These are phyloP conservation scores for Oreochromis aureus DNA, from an alignment of 2,113 vertebrate species.

Conservation along the genomic window DNA sequence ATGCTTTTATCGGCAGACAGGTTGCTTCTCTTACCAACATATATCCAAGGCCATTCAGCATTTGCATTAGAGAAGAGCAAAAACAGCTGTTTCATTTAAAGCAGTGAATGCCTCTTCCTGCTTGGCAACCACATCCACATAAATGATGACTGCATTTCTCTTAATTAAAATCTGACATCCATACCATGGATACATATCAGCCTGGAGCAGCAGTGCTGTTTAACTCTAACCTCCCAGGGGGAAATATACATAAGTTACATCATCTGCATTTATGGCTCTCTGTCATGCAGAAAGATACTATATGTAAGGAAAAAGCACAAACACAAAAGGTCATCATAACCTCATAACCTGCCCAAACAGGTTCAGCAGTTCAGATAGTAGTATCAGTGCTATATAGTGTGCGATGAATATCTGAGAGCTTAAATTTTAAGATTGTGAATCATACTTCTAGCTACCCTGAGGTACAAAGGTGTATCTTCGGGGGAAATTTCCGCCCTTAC, in stretches of 20 bases:
- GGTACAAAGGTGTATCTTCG: neutral
- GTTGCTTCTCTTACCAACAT: neutral
- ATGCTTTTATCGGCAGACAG: neutral
- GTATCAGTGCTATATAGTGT: neutral
- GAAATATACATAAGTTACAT: neutral
- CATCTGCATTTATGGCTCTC: neutral
- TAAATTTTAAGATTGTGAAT: neutral
- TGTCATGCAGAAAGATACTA: neutral
- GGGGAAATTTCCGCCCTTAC: constrained; percentile 3
- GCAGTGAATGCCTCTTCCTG: neutral
- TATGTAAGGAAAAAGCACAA: neutral
- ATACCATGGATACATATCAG: neutral
- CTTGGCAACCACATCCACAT: neutral
- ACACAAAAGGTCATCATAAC: neutral
- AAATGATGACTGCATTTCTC: neutral
- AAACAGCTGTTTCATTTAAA: neutral
- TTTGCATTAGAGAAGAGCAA: neutral
- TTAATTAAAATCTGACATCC: neutral
- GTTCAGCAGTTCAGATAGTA: neutral
- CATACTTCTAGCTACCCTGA: neutral
- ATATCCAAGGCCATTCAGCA: neutral
- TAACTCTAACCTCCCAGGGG: neutral
- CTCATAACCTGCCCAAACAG: constrained; percentile 16
- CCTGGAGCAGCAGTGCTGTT: neutral
- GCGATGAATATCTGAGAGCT: neutral